Percentiles rank a stretch among this genome's conserved stretches.
These are phyloP conservation scores for Temnothorax longispinosus DNA, from an alignment of 1,140 invertebrate species.

Conservation along the genomic window DNA sequence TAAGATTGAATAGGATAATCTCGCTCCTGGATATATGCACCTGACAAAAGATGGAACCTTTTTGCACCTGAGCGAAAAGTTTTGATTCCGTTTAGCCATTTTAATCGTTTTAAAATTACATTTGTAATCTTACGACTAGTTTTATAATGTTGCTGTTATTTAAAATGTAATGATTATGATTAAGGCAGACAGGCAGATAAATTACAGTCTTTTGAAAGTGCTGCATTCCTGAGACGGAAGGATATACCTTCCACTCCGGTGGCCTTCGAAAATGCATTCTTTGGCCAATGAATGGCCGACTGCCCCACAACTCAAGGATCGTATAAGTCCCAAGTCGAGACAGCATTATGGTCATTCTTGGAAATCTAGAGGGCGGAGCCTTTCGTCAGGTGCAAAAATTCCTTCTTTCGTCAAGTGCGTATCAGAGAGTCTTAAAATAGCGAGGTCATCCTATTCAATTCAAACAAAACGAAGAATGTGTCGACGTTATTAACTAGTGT, in stretches of 20 bases:
- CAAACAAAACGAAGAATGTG: neutral
- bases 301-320: conserved; percentile 19
- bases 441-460: conserved; percentile 31
- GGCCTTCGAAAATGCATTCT: conserved; percentile 28
- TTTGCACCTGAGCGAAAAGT: too few species aligned
- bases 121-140: neutral
- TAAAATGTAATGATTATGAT: neutral
- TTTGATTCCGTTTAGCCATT: too few species aligned
- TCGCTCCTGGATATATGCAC: too few species aligned
- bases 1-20: too few species aligned
- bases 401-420: too few species aligned
- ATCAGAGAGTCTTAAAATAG: neutral
- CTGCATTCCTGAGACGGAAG: too few species aligned
- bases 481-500: neutral
- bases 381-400: conserved; percentile 1
- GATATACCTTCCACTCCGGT: neutral
- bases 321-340: neutral
- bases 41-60: too few species aligned
- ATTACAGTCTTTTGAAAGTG: neutral
- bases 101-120: neutral
- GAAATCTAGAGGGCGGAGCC: neutral
- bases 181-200: neutral
- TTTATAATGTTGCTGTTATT: neutral
- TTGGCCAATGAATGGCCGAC: conserved; percentile 16
- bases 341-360: conserved; percentile 37